Base-by-base conservation (phyloP, 53 echinoderm and acorn worm species). In the Temnopleurus reevesii region DNA sequence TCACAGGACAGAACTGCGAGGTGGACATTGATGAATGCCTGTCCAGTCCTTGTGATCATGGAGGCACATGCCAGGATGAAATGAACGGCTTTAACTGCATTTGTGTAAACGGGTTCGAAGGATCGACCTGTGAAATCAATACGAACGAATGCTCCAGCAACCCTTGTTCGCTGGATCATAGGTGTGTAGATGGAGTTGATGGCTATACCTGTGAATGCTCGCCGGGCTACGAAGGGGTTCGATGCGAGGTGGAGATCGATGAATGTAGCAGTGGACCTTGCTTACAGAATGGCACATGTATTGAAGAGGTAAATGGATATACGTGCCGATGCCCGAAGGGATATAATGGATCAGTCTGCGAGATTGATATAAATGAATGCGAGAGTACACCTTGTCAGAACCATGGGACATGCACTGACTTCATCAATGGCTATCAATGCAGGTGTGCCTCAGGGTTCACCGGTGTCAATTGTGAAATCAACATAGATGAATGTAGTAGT, bases 401-500 rank as follows among this genome's bases (percentile, higher is more conserved):
- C 36, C 25, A 65, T 23, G 90, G 84, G 4, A 85, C 84, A 21
- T 92, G 92, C 35, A 34, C 71, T 34, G 92, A 92, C 77, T 44
- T 31, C 21, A 59, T 92, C 30, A 80, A 84, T 76, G 84, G 79
- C 1, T 92, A 57, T 36, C 6, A n/a, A 0, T 92, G 92, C 41
- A 60, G 33, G 45, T 93, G 93, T 89, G 10, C 54, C 5, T 5
- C 63, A 3, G 93, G 93, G 0, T 91, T 84, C 47, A 58, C 77
- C 6, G 91, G 93, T 27, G 1, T 44, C 28, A 33, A 34, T 35
- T 93, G 93, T 36, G 77, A 93, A 51, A 59, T 21, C 6, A 61
- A 93, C 26, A 63, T 91, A 0, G 57, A 91, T 26, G 89, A 91
- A 77, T 93, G 93, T 47, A 45, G 53, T 17, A 91, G 89, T 28